These are phyloP conservation scores for Abscondita cerata DNA, from an alignment of 2,888 invertebrate species.

Conservation along the genomic window DNA sequence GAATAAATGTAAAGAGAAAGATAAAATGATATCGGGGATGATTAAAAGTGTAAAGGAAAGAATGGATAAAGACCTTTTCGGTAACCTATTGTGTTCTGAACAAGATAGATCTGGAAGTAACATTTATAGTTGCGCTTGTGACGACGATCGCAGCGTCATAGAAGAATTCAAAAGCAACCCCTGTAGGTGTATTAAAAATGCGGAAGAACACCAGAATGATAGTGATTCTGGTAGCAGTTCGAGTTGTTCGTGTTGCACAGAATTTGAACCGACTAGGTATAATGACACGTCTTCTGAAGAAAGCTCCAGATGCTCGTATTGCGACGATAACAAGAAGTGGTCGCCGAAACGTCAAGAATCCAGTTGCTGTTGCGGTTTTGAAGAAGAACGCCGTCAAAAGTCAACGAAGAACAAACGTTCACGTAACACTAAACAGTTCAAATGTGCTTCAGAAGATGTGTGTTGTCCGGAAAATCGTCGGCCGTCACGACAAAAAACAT, in stretches of 20 bases:
- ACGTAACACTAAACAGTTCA: no score
- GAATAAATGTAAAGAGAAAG: conserved; percentile 53
- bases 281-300: not conserved
- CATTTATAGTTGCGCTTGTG: not conserved
- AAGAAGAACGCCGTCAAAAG: no score
- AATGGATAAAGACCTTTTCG: conserved; percentile 38
- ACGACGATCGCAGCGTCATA: not conserved
- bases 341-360: no score
- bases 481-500: no score
- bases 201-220: not conserved
- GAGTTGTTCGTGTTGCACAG: not conserved
- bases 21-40: conserved; percentile 52
- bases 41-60: conserved; percentile 48
- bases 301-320: no score
- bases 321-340: no score
- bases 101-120: conserved; percentile 12
- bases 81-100: conserved; percentile 23
- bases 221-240: not conserved
- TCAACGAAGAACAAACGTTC: no score
- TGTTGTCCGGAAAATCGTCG: no score
- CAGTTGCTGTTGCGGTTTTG: no score
- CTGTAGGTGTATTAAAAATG: not conserved
- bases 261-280: not conserved
- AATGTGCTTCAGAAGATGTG: no score
- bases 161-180: not conserved